Evolutionary conservation across 2,797 vertebrate species (phyloP), one percentile per base, ranked within the genome.

Genomic region (Artibeus lituratus): DNA sequence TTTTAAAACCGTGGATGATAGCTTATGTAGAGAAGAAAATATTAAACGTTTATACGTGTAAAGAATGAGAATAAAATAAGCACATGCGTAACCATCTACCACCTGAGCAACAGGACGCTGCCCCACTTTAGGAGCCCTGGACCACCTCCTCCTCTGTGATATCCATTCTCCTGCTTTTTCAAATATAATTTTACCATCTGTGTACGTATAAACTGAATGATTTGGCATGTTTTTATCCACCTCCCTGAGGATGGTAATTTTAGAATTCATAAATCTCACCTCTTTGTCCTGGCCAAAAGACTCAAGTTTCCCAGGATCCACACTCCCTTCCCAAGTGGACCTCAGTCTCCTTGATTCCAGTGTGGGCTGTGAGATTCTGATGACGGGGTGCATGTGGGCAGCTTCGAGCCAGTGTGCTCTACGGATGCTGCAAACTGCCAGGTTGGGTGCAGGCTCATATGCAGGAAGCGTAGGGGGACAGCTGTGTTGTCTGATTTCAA

Each of bases 91-190:
- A 53, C 70, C 24, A 29, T 49, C 29, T 81, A 39, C 65, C 78
- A 39, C 83, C 44, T 39, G 37, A 87, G 47, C 87, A 87, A 62
- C 39, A 87, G 84, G 80, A 72, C 0, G 0, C 7, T 15, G 14
- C 8, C 57, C 37, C 16, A 18, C 59, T 74, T 94, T 69, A 73
- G 47, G 82, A 87, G 9, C 7, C 10, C 62, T 65, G 22, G 24
- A 0, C 10, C 19, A 11, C 22, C 57, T 16, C 42, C 57, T 69
- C 85, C 35, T 87, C 87, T 91, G 39, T 57, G 88, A 84, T 83
- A 69, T 11, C 90, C 77, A 82, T 94, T 94, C 83, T 84, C 59
- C 76, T 91, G 29, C 7, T 53, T 77, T 87, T 73, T 92, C 55
- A 9, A 65, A 94, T 81, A 72, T 10, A 91, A 44, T 59, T 70